Percentiles rank a stretch among this genome's conserved stretches.
phyloP scores from a whole-genome alignment of 2,797 vertebrate genomes.

The Characodon lateralis region DNA sequence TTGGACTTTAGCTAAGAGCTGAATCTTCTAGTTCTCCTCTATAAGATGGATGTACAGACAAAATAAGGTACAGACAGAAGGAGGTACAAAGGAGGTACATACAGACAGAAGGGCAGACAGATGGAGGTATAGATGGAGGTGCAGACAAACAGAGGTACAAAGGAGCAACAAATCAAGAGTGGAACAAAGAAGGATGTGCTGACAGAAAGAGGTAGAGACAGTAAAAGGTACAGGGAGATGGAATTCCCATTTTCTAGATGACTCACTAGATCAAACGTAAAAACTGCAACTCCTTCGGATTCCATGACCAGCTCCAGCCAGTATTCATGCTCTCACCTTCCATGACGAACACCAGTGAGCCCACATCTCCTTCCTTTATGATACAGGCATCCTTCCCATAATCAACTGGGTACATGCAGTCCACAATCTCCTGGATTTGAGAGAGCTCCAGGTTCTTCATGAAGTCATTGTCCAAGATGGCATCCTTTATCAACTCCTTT shows the following conservation, averaged over 20 bases:
- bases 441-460: conserved; percentile 98
- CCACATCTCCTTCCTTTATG: conserved; percentile 96
- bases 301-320: not conserved
- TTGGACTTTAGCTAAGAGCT: not conserved
- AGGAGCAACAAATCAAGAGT: not conserved
- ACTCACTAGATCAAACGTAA: too few species aligned
- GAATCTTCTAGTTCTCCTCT: not conserved
- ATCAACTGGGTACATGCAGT: conserved; percentile 98
- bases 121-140: not conserved
- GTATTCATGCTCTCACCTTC: conserved; percentile 84
- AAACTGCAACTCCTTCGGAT: not conserved
- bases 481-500: conserved; percentile 95
- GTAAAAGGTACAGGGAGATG: not conserved
- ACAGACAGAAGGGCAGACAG: not conserved
- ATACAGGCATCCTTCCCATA: conserved; percentile 95
- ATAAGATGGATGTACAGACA: not conserved
- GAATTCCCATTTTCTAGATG: too few species aligned
- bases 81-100: not conserved
- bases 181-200: not conserved
- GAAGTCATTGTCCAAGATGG: conserved; percentile 97
- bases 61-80: not conserved
- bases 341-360: conserved; percentile 96
- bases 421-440: conserved; percentile 97
- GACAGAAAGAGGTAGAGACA: not conserved
- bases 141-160: too few species aligned